These are phyloP conservation scores for Anguilla marmorata DNA, from an alignment of 2,797 vertebrate species.

Conservation along the genomic window DNA sequence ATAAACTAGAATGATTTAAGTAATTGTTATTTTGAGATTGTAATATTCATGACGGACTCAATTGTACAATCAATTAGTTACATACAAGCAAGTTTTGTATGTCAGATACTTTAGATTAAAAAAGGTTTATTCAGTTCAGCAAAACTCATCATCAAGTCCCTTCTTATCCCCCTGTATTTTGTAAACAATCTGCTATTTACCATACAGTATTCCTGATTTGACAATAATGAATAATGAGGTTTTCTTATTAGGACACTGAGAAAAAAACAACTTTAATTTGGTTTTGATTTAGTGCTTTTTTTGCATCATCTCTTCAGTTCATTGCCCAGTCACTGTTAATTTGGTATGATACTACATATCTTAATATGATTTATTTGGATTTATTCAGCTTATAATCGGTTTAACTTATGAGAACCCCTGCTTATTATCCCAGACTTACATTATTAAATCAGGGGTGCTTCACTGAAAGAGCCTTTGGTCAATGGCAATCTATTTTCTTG, in stretches of 20 bases:
- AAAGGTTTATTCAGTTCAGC: neutral
- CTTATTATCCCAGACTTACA: neutral
- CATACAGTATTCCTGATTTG: neutral
- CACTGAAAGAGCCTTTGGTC: neutral
- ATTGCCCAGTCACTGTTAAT: slow-evolving; percentile 3
- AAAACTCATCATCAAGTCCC: neutral
- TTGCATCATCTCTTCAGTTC: neutral
- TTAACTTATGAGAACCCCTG: neutral
- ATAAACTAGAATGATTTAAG: neutral
- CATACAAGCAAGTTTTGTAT: neutral
- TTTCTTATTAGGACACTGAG: neutral
- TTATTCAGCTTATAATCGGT: neutral
- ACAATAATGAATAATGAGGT: slow-evolving; percentile 13
- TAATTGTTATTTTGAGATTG: neutral
- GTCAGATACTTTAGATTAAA: neutral
- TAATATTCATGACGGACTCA: neutral
- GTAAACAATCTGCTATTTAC: neutral
- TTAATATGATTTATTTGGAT: neutral
- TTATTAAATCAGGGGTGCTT: neutral
- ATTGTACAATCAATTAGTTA: neutral
- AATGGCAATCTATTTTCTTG: neutral
- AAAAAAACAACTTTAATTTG: neutral
- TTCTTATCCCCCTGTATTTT: neutral
- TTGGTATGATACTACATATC: slow-evolving; percentile 6
- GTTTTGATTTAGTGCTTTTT: neutral